These are phyloP conservation scores for Samia ricini DNA, from an alignment of 1,140 invertebrate genomes.

Conservation along the genomic window DNA sequence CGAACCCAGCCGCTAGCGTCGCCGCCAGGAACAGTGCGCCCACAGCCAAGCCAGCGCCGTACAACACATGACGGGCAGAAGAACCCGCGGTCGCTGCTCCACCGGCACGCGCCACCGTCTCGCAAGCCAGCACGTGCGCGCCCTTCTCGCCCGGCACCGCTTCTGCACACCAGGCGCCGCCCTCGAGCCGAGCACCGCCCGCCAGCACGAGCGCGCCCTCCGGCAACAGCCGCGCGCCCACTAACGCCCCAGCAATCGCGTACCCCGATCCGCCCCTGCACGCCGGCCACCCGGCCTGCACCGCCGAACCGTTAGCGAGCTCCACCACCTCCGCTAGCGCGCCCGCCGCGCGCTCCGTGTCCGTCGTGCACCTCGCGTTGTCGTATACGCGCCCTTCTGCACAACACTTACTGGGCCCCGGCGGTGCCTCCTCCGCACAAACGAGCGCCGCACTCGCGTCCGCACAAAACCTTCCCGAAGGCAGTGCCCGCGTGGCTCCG, in stretches of 20 bases:
- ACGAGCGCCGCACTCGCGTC: slow-evolving; percentile 79
- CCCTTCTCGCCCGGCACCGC: slow-evolving; percentile 58
- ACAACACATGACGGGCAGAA: slow-evolving; percentile 70
- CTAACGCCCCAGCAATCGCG: slow-evolving; percentile 58
- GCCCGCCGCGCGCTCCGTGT: slow-evolving; percentile 79
- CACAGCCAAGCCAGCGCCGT: slow-evolving; percentile 86
- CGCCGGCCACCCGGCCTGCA: slow-evolving; percentile 55
- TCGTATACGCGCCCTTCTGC: slow-evolving; percentile 60
- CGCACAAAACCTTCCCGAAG: slow-evolving; percentile 78
- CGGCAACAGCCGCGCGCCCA: slow-evolving; percentile 67
- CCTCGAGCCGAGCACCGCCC: slow-evolving; percentile 52
- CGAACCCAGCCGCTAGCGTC: slow-evolving; percentile 85
- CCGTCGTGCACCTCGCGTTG: slow-evolving; percentile 70
- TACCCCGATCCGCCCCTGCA: slow-evolving; percentile 61
- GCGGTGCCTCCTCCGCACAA: slow-evolving; percentile 66
- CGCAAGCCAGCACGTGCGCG: slow-evolving; percentile 81
- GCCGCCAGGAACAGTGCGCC: slow-evolving; percentile 87
- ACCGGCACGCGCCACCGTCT: slow-evolving; percentile 64
- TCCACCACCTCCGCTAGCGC: slow-evolving; percentile 76
- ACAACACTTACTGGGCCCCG: slow-evolving; percentile 43
- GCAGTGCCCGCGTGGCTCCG: slow-evolving; percentile 48
- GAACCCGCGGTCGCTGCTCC: slow-evolving; percentile 68
- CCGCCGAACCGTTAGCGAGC: slow-evolving; percentile 63
- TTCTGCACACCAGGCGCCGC: slow-evolving; percentile 82
- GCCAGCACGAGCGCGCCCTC: slow-evolving; percentile 70